Conservation (phyloP, 2,888 invertebrate species). For the Eristalinus sepulchralis region DNA sequence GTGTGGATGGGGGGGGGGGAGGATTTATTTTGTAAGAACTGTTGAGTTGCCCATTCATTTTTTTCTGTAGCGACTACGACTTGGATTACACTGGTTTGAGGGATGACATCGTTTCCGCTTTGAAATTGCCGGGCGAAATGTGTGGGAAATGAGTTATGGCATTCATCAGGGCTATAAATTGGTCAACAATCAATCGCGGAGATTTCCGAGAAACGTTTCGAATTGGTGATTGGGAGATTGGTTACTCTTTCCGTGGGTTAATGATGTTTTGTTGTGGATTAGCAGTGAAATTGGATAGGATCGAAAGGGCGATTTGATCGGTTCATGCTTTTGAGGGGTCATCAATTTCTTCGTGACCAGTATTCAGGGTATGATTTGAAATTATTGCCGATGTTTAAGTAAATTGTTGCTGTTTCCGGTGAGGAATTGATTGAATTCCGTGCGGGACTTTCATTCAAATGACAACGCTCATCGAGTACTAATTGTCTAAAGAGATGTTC, state of each 20-base stretch:
- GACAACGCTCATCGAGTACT: too few relatives aligned
- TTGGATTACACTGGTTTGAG: neutral
- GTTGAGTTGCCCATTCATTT: slow-evolving; percentile 24
- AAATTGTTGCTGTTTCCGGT: neutral
- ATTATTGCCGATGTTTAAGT: neutral
- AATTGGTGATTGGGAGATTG: neutral
- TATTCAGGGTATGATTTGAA: neutral
- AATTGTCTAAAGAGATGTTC: too few relatives aligned
- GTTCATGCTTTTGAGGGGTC: neutral
- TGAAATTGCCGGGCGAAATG: neutral
- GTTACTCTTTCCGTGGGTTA: neutral
- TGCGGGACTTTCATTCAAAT: too few relatives aligned
- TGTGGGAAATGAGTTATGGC: slow-evolving; percentile 20
- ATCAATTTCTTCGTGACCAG: neutral
- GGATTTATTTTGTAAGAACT: slow-evolving; percentile 11
- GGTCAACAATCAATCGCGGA: slow-evolving; percentile 30
- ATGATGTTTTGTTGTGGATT: neutral
- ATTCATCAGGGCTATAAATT: slow-evolving; percentile 16
- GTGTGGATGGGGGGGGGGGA: neutral
- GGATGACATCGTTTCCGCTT: slow-evolving; percentile 9
- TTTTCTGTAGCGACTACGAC: neutral
- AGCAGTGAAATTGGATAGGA: neutral
- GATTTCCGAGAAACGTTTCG: neutral
- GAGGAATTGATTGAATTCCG: neutral
- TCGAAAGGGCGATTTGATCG: neutral